phyloP scores from a whole-genome alignment of 2,888 invertebrate genomes.

The Clivina fossor region DNA sequence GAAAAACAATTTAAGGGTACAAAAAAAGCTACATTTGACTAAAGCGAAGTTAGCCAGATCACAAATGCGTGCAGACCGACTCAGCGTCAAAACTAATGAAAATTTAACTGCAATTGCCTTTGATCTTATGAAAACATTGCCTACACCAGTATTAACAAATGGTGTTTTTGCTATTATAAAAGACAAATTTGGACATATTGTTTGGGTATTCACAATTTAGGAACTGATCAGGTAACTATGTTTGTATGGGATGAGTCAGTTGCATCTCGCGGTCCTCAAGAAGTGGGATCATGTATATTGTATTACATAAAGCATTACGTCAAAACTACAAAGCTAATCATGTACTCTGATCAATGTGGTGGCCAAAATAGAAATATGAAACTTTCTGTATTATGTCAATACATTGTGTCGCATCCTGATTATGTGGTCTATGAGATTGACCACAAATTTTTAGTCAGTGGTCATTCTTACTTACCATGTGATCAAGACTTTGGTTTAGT shows the following conservation, averaged over 20 bases:
- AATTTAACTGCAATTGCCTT: constrained; percentile 25
- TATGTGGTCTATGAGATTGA: constrained; percentile 6
- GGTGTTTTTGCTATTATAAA: constrained; percentile 37
- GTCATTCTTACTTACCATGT: constrained; percentile 25
- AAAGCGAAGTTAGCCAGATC: constrained; percentile 26
- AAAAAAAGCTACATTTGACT: constrained; percentile 28
- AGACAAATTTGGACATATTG: constrained; percentile 37
- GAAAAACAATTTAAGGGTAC: too few relatives aligned
- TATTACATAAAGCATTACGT: constrained; percentile 22
- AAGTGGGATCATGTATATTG: constrained; percentile 36
- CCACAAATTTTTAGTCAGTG: constrained; percentile 29
- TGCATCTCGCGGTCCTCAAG: constrained; percentile 37
- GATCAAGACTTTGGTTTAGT: constrained; percentile 35
- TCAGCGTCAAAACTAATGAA: not conserved
- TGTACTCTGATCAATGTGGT: constrained; percentile 26
- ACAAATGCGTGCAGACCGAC: constrained; percentile 10
- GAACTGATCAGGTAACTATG: constrained; percentile 31
- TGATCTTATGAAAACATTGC: constrained; percentile 39
- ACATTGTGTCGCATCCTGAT: constrained; percentile 32
- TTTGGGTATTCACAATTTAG: constrained; percentile 36
- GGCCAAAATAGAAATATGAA: constrained; percentile 37
- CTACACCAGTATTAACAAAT: constrained; percentile 36
- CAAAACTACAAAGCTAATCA: constrained; percentile 19
- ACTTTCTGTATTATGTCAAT: constrained; percentile 32
- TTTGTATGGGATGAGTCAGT: constrained; percentile 35